Base-by-base conservation (phyloP, 2,113 vertebrate genomes). In the Trochalopteron elliotii region DNA sequence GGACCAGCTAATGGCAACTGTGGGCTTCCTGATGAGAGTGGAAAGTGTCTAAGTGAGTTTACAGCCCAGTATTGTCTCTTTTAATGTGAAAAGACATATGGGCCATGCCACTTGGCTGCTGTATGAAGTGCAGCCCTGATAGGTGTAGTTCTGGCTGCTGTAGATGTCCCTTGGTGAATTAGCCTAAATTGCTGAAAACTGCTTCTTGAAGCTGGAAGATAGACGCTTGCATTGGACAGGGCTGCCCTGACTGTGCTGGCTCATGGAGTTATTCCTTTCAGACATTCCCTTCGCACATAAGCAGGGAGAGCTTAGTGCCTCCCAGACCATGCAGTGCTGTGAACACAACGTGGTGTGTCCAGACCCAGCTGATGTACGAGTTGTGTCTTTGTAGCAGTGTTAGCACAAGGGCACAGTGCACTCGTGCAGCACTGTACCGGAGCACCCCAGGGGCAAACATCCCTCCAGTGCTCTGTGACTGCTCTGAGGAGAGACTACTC, bases 401-500 rank as follows among this genome's bases (percentile, higher is more conserved):
- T 11, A 9, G 25, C 24, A 45, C 35, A 45, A 67, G 15, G 52
- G 71, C 61, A 15, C 11, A 4, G 15, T 1, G 33, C 5, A 4
- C 24, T 2, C 0, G 1, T 24, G 49, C 44, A 40, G 40, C 1
- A 1, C 16, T 5, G 49, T 0, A 1, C 33, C 1, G 25, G 45
- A 56, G 83, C 55, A 15, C 18, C 20, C 10, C 5, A 1, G 11
- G 56, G 39, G 12, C 80, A 50, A 30, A n/a, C 52, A 44, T 14
- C 42, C 14, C 42, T 42, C 6, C 53, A 21, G 31, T 9, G 25
- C 44, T 6, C 1, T 2, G 2, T 8, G 3, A 9, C 24, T 22
- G 53, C 4, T 1, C 67, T 28, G 44, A 20, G 64, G 24, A 40
- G 23, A 64, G 44, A 12, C 44, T 15, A 72, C 40, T 40, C 50